Percentiles rank a stretch among this genome's conserved stretches.
These are phyloP conservation scores for Neotragus moschatus DNA, from an alignment of 2,113 vertebrate species.

Conservation along the genomic window DNA sequence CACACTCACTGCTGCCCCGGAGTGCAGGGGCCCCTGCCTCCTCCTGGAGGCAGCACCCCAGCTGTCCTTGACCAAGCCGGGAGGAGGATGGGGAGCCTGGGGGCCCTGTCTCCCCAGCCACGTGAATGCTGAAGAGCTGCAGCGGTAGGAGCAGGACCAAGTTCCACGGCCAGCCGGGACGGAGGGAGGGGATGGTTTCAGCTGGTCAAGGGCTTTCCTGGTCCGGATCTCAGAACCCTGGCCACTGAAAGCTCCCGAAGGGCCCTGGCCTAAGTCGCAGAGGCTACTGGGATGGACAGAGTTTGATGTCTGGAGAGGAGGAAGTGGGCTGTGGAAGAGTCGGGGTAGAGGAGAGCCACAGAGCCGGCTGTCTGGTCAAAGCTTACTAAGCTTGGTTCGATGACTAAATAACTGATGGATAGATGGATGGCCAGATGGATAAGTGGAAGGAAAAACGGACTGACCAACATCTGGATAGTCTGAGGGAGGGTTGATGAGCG, in stretches of 20 bases:
- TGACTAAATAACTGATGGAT: background rate
- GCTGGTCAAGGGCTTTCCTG: background rate
- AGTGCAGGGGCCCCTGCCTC: background rate
- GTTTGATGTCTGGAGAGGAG: background rate
- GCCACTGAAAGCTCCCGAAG: background rate
- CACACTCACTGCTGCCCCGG: accelerated
- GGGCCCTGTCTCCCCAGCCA: background rate
- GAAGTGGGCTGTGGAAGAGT: accelerated
- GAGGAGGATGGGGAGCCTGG: background rate
- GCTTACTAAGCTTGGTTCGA: background rate
- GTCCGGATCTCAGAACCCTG: background rate
- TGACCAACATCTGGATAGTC: background rate
- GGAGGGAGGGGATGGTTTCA: background rate
- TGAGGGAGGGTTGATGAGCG: background rate
- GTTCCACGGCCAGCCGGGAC: too few species aligned
- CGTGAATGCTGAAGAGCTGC: background rate
- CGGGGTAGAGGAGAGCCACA: background rate
- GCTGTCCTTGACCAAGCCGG: background rate
- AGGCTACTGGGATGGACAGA: background rate
- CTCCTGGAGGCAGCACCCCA: accelerated
- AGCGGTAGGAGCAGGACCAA: background rate
- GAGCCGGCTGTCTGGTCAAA: background rate
- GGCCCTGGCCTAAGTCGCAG: background rate
- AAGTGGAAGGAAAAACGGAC: background rate
- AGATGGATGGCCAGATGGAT: background rate